A percentile compares a stretch with the other conserved stretches of the same genome.
phyloP scores from a whole-genome alignment of 2,797 vertebrate genomes.

The Hipposideros larvatus region DNA sequence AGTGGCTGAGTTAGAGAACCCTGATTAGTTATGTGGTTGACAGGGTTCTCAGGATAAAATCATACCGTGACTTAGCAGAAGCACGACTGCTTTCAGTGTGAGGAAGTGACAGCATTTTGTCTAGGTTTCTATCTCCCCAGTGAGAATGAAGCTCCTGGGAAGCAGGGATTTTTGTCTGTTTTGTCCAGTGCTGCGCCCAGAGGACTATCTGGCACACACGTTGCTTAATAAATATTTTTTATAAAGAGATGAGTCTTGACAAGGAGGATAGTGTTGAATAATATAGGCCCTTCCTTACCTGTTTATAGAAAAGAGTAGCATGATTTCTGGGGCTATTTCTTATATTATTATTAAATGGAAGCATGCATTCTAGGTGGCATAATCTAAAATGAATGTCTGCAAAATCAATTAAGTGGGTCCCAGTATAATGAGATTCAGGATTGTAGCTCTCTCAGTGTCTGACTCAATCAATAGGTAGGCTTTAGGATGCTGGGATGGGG shows the following conservation, averaged over 20 bases:
- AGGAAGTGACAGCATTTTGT: background rate
- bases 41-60: background rate
- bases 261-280: background rate
- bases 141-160: background rate
- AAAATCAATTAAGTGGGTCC: background rate
- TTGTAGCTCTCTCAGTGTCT: background rate
- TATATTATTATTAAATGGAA: background rate
- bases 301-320: background rate
- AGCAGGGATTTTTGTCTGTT: background rate
- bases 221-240: background rate
- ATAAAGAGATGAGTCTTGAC: background rate
- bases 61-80: background rate
- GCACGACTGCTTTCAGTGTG: background rate
- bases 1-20: background rate
- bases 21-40: background rate
- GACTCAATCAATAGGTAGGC: background rate
- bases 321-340: background rate
- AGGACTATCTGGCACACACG: background rate
- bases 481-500: background rate
- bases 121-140: background rate
- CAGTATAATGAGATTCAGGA: background rate
- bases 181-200: background rate
- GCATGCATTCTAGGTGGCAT: conserved; percentile 5
- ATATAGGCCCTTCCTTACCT: background rate
- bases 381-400: background rate